Evolutionary conservation across 1,140 invertebrate species (phyloP), one percentile per base, ranked within the genome.

Genomic region (Helicoverpa zea): DNA sequence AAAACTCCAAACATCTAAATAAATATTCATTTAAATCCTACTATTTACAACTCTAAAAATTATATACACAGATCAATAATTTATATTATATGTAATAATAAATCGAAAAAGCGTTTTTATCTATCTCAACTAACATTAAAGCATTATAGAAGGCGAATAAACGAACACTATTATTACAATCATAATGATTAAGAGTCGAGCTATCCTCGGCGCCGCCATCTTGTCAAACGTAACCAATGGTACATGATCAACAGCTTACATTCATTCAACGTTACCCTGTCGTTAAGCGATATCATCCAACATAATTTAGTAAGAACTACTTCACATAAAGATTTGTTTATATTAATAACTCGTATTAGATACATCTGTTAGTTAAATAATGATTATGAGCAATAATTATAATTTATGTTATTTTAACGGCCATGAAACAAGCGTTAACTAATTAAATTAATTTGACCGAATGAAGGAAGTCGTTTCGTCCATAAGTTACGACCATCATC

Each of bases 121-220:
- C 82, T 88, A 86, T 87, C 70, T 82, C 81, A 77, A 84, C 88
- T 88, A 89, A 89, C 84, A 81, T 92, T 92, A 91, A 92, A 92
- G 90, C 91, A 91, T 92, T 90, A 88, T 83, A 86, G 88, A 93
- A 93, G 91, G 91, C 91, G 87, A 92, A 89, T 83, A 89, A 92
- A 88, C 87, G 85, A 91, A 93, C 89, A 91, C 88, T 88, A 87
- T 87, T 75, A 86, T 79, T 79, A 70, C 64, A 70, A 79, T 84
- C 78, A 79, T 80, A 52, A 58, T 75, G 79, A 87, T 81, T 83
- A 83, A 84, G 81, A 83, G 85, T 84, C 79, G 66, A 82, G 72
- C 86, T 64, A 73, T 13, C 35, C n/a, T 66, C 75, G 13, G 10
- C 16, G 43, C 43, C 13, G 13, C 74, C 49, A 54, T 51, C 3